Evolutionary conservation across 2,113 vertebrate genomes (phyloP).

Genomic region (Crotalus helleri): DNA sequence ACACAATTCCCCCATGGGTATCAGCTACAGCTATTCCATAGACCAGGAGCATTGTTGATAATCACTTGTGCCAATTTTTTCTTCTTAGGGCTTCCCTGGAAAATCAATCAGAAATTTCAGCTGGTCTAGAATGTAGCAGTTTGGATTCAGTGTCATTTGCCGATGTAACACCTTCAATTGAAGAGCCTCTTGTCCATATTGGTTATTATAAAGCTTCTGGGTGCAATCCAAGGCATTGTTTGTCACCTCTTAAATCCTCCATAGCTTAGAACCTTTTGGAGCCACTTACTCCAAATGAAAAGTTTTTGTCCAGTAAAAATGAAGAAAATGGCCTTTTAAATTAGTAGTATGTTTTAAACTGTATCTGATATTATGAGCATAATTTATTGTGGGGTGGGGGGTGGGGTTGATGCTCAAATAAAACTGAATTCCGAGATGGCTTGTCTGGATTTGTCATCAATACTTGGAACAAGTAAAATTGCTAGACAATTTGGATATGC

Average conservation of each 20-base stretch:
- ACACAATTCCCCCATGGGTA: background rate
- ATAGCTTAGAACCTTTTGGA: background rate
- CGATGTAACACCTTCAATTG: background rate
- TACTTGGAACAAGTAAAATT: background rate
- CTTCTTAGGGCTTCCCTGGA: background rate
- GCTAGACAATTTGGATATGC: background rate
- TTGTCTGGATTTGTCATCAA: background rate
- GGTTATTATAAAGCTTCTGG: background rate
- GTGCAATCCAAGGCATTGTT: background rate
- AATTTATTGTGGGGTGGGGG: background rate
- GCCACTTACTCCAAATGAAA: background rate
- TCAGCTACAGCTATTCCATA: background rate
- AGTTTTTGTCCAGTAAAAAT: background rate
- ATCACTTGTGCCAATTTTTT: background rate
- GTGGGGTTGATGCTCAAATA: background rate
- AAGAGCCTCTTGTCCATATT: background rate
- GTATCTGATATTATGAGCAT: background rate
- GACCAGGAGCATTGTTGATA: background rate
- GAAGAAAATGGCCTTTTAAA: background rate
- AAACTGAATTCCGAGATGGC: background rate
- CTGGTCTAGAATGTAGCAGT: background rate
- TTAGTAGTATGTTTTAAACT: background rate
- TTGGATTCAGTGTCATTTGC: background rate
- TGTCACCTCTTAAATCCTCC: background rate
- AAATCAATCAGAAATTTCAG: background rate